A percentile compares a stretch with the other conserved stretches of the same genome.
Conservation (phyloP, 1,140 invertebrate species). For the Caenorhabditis tropicalis region DNA sequence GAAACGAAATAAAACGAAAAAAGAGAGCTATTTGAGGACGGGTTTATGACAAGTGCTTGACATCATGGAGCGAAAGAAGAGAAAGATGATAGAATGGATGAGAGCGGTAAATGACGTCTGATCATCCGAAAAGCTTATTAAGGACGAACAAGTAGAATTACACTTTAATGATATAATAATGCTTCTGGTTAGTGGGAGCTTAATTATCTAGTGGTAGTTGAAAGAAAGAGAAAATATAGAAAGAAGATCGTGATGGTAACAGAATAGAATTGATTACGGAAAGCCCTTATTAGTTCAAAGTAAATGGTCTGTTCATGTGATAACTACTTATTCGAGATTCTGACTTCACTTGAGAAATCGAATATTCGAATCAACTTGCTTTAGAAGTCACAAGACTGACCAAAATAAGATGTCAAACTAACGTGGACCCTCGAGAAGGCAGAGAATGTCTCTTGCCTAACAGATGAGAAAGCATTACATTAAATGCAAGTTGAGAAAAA, state of each 20-base stretch:
- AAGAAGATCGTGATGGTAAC: background rate
- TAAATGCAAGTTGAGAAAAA: background rate
- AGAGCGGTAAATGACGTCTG: background rate
- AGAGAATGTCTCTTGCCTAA: background rate
- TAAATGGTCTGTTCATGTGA: no score
- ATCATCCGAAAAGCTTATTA: conserved; percentile 2
- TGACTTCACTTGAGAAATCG: background rate
- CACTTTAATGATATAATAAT: background rate
- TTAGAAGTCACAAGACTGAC: background rate
- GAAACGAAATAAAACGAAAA: background rate
- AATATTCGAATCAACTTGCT: background rate
- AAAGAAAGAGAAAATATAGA: background rate
- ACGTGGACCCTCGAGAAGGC: background rate
- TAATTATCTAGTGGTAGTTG: no score
- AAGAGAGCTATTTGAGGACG: conserved; percentile 31
- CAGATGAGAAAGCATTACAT: background rate
- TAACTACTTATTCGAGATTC: no score
- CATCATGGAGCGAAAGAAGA: conserved; percentile 18
- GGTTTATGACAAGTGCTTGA: conserved; percentile 44
- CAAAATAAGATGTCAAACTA: background rate
- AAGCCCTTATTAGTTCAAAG: no score
- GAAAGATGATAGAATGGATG: conserved; percentile 14
- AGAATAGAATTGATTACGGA: no score
- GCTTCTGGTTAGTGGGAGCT: no score
- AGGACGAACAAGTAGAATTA: background rate